Evolutionary conservation across 2,113 vertebrate genomes (phyloP).

Genomic region (Podarcis raffonei): DNA sequence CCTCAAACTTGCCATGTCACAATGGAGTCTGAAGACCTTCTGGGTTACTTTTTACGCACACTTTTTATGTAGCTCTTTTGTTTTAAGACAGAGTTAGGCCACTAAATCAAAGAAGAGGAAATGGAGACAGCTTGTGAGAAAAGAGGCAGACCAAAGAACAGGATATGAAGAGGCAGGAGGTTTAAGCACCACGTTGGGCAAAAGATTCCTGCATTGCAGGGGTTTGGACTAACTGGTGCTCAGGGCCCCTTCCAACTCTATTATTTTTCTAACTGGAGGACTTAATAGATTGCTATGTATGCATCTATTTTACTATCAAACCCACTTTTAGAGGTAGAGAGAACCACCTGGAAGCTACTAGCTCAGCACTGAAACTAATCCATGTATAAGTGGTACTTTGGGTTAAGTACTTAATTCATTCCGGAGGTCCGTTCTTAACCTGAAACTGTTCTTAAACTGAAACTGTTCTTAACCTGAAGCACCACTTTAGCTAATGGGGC

Average conservation of each 20-base stretch:
- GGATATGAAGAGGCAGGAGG: not conserved
- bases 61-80: not conserved
- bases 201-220: no score
- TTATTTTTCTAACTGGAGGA: no score
- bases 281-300: not conserved
- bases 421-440: no score
- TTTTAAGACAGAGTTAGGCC: not conserved
- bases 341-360: not conserved
- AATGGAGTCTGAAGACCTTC: not conserved
- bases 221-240: no score
- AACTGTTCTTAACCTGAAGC: no score
- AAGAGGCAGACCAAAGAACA: not conserved
- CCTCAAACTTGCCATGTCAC: not conserved
- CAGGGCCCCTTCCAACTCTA: no score
- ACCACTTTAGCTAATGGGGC: no score
- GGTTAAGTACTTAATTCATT: no score
- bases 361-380: not conserved
- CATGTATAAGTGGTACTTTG: not conserved
- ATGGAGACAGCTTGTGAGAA: not conserved
- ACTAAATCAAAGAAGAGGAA: not conserved
- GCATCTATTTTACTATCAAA: not conserved
- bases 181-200: no score
- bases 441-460: no score
- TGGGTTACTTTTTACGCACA: not conserved
- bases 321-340: not conserved